Evolutionary conservation across 2,888 invertebrate genomes (phyloP).

Genomic region (Caenorhabditis uteleia): DNA sequence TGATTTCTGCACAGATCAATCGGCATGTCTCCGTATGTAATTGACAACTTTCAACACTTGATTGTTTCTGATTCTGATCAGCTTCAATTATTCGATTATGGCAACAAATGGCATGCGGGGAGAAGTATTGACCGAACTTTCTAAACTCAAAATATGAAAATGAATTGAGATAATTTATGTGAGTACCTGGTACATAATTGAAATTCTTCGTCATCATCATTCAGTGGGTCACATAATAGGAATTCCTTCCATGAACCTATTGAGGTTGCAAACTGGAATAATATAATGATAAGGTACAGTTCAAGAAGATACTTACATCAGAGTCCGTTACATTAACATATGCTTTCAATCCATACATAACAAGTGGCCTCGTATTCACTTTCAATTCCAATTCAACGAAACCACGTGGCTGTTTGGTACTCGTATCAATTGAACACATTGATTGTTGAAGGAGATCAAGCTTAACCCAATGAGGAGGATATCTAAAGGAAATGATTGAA

Average conservation of each 20-base stretch:
- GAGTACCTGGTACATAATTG: constrained; percentile 28
- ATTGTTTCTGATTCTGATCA: constrained; percentile 9
- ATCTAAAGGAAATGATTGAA: not conserved
- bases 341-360: constrained; percentile 55
- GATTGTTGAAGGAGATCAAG: constrained; percentile 68
- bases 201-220: constrained; percentile 47
- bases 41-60: not conserved
- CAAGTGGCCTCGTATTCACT: constrained; percentile 47
- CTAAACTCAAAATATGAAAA: constrained; percentile 2
- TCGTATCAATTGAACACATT: constrained; percentile 68
- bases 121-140: constrained; percentile 53
- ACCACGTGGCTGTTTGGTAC: constrained; percentile 58
- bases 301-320: constrained; percentile 13
- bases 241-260: constrained; percentile 49
- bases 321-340: constrained; percentile 49
- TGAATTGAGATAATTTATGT: not conserved
- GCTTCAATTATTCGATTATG: constrained; percentile 44
- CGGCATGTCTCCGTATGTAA: constrained; percentile 32
- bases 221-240: constrained; percentile 38
- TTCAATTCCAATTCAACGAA: constrained; percentile 12
- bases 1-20: constrained; percentile 41
- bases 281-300: not conserved
- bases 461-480: constrained; percentile 71
- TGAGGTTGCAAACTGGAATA: constrained; percentile 42
- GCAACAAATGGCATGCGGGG: constrained; percentile 50